Percentiles rank a stretch among this genome's conserved stretches.
These are phyloP conservation scores for Sisor rabdophorus DNA, from an alignment of 2,113 vertebrate genomes.

Conservation along the genomic window DNA sequence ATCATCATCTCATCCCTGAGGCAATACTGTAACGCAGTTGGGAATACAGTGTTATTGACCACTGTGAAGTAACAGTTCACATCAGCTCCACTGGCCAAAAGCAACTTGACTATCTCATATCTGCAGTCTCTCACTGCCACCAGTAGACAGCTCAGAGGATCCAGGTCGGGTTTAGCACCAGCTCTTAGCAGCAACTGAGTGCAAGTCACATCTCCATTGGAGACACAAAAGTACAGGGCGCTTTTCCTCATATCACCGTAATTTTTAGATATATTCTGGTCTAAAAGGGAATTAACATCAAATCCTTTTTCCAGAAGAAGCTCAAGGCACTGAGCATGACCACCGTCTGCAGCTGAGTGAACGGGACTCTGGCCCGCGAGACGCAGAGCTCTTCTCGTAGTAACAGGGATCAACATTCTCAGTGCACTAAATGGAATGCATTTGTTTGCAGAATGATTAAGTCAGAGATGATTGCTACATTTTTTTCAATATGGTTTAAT, in stretches of 20 bases:
- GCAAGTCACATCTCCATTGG: constrained; percentile 76
- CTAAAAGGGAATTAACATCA: constrained; percentile 75
- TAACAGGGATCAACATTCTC: constrained; percentile 78
- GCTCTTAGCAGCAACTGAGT: constrained; percentile 72
- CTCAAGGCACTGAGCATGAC: constrained; percentile 74
- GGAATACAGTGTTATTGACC: constrained; percentile 79
- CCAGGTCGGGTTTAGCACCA: constrained; percentile 75
- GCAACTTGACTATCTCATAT: constrained; percentile 76
- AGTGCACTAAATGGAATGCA: constrained; percentile 62
- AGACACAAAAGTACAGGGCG: constrained; percentile 76
- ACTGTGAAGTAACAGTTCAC: constrained; percentile 83
- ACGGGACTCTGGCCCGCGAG: constrained; percentile 76
- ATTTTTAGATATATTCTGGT: constrained; percentile 72
- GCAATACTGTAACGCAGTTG: constrained; percentile 83
- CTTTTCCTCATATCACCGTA: constrained; percentile 76
- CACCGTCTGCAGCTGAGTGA: constrained; percentile 79
- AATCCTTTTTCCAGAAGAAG: constrained; percentile 75
- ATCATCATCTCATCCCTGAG: constrained; percentile 85
- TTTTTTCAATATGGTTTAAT: neutral
- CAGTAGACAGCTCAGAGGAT: constrained; percentile 82
- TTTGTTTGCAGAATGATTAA: neutral
- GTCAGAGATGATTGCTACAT: neutral
- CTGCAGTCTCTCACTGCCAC: constrained; percentile 78
- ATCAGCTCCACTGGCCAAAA: constrained; percentile 73
- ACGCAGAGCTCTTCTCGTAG: constrained; percentile 72